Evolutionary conservation across 2,113 vertebrate genomes (phyloP).

Genomic region (Pogona vitticeps): DNA sequence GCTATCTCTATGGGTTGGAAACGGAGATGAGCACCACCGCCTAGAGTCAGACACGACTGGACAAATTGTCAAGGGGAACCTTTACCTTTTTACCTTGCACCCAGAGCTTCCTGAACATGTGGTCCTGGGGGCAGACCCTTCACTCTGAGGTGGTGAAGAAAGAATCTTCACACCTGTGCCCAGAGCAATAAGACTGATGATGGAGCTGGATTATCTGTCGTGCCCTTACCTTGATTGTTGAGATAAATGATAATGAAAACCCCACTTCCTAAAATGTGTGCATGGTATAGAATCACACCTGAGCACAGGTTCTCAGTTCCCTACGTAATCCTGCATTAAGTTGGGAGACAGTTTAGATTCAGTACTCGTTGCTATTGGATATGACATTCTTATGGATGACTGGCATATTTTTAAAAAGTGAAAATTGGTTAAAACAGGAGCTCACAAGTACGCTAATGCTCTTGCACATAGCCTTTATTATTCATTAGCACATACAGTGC

Average conservation of each 20-base stretch:
- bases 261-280: not conserved
- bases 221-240: no score
- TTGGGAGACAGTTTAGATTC: not conserved
- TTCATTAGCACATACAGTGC: constrained; percentile 69
- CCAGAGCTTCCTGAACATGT: no score
- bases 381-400: constrained; percentile 26
- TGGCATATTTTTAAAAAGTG: constrained; percentile 39
- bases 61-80: no score
- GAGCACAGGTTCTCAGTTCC: not conserved
- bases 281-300: not conserved
- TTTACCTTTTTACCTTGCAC: no score
- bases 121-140: no score
- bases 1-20: no score
- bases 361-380: not conserved
- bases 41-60: no score
- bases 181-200: not conserved
- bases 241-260: not conserved
- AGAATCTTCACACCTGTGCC: not conserved
- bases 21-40: no score
- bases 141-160: no score
- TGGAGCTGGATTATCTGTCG: not conserved
- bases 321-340: not conserved
- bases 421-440: constrained; percentile 53
- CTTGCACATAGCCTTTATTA: constrained; percentile 61
- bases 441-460: constrained; percentile 42